These are phyloP conservation scores for Siphlonurus alternatus DNA, from an alignment of 2,888 invertebrate species.

Conservation along the genomic window DNA sequence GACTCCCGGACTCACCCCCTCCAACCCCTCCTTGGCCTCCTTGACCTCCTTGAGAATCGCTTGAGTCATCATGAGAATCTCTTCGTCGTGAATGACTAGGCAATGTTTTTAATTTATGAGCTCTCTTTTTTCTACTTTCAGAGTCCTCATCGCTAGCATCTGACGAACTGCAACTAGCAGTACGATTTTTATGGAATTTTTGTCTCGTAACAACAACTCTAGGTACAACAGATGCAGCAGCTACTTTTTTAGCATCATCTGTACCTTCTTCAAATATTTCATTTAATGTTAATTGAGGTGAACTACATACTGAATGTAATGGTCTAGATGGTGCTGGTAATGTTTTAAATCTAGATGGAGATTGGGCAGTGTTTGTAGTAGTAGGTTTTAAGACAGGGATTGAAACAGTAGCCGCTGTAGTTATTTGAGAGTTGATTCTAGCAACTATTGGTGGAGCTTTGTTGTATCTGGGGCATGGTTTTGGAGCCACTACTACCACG, in stretches of 20 bases:
- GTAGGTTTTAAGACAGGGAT: constrained; percentile 11
- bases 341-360: constrained; percentile 34
- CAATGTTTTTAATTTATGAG: constrained; percentile 39
- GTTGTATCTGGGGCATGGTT: background rate
- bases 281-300: constrained; percentile 36
- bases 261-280: constrained; percentile 48
- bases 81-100: constrained; percentile 32
- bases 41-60: constrained; percentile 44
- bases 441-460: constrained; percentile 1
- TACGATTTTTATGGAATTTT: constrained; percentile 52
- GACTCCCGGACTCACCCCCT: constrained; percentile 3
- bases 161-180: constrained; percentile 86
- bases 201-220: constrained; percentile 25
- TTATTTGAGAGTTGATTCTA: constrained; percentile 8
- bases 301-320: constrained; percentile 28
- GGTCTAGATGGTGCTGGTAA: constrained; percentile 37
- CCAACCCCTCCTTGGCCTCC: constrained; percentile 11
- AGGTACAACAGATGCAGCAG: background rate
- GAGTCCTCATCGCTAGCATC: constrained; percentile 84
- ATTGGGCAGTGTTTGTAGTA: constrained; percentile 17
- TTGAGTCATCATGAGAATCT: constrained; percentile 72
- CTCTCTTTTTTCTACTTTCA: constrained; percentile 63
- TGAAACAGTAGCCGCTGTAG: constrained; percentile 10
- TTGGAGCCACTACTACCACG: constrained; percentile 18
- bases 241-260: constrained; percentile 6